Evolutionary conservation across 2,113 vertebrate genomes (phyloP), one percentile per base, ranked within the genome.

Genomic region (Bambusicola thoracicus): DNA sequence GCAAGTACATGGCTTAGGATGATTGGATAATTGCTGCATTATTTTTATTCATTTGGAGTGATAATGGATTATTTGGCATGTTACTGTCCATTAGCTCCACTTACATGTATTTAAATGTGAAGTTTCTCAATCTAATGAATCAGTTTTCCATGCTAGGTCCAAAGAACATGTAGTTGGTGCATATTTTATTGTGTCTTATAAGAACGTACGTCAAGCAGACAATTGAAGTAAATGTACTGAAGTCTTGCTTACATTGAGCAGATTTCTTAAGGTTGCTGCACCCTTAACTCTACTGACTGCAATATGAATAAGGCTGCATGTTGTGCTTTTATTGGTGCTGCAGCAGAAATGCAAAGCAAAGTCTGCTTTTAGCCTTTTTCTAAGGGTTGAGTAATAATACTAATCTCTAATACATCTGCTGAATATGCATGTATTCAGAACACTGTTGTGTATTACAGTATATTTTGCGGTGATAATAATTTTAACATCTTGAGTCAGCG

Each of bases 111-210:
- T 93, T 91, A 65, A 74, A 75, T 76, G 46, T 9, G 22, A 82
- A 87, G 85, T 74, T 74, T 48, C 68, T 92, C 51, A 44, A 36
- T 87, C 40, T 79, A 79, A 34, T 85, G 66, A 84, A 87, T 62
- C 22, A 58, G 6, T 92, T 93, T 91, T 93, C 67, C 29, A 3
- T 11, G 21, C 49, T 56, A 55, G 72, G 80, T 89, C 34, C 32
- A 70, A 27, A 70, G 41, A 94, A 44, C 69, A 77, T 18, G 32
- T 72, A 46, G 34, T 86, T 70, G 58, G 11, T 92, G 49, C 66
- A 24, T 85, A 36, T 83, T 92, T 87, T 88, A 46, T 88, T 85
- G 8, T 87, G 30, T 73, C 34, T 77, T 94, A 41, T 40, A 90
- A 82, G 70, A 91, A 66, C 24, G 41, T 69, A 34, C 51, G 41